Conservation (phyloP, 2,888 invertebrate genomes). For the Latrodectus elegans region DNA sequence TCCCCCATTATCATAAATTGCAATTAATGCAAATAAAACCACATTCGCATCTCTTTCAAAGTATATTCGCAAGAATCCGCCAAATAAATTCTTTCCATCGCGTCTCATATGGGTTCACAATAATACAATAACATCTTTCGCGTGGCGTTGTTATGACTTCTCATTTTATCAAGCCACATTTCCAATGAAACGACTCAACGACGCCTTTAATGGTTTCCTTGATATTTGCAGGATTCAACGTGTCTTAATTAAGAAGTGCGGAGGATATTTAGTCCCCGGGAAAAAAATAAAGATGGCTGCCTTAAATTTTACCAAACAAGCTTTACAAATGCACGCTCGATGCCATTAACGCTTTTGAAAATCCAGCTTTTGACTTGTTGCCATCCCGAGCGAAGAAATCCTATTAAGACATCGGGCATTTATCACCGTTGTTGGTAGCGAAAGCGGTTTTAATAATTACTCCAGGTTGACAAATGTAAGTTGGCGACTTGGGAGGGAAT, state of each 20-base stretch:
- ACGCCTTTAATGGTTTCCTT: neutral
- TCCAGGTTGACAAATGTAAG: conserved; percentile 25
- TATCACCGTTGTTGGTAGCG: conserved; percentile 8
- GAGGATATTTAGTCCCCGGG: neutral
- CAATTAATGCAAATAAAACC: conserved; percentile 29
- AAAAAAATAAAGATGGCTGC: neutral
- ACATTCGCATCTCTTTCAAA: neutral
- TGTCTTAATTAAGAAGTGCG: neutral
- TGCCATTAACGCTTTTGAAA: conserved; percentile 7
- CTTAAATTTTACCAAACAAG: conserved; percentile 22
- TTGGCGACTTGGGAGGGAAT: conserved; percentile 11
- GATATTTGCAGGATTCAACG: neutral
- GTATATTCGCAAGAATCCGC: neutral
- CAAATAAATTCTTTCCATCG: neutral
- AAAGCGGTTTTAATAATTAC: conserved; percentile 33
- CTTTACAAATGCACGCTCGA: neutral
- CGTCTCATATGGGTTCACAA: neutral
- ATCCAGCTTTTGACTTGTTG: conserved; percentile 34
- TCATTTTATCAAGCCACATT: neutral
- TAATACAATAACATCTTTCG: conserved; percentile 25
- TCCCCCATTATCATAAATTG: conserved; percentile 38
- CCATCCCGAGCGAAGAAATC: conserved; percentile 30
- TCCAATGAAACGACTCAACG: neutral
- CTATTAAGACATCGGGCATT: conserved; percentile 41
- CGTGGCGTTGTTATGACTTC: neutral